A percentile compares a stretch with the other conserved stretches of the same genome.
These are phyloP conservation scores for Drosophila repleta DNA, from an alignment of 1,140 invertebrate species.

Conservation along the genomic window DNA sequence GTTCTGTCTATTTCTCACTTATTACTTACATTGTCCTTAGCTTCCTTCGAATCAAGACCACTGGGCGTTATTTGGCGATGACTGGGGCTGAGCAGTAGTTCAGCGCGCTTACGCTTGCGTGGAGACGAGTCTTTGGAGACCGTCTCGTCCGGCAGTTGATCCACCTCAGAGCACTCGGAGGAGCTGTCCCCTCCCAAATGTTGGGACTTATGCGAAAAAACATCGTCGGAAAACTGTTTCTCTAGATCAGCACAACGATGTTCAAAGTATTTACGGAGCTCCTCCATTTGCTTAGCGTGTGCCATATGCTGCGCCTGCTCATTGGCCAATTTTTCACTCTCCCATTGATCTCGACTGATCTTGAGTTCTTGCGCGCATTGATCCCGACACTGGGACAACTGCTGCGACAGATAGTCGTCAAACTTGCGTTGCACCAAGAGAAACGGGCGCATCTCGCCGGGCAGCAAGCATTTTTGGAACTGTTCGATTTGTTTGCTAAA, in stretches of 20 bases:
- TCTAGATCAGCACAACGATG: slow-evolving; percentile 90
- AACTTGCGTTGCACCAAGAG: slow-evolving; percentile 84
- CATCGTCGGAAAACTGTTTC: slow-evolving; percentile 89
- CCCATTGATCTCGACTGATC: slow-evolving; percentile 82
- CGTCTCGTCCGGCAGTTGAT: slow-evolving; percentile 66
- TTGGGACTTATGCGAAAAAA: slow-evolving; percentile 88
- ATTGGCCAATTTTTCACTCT: slow-evolving; percentile 58
- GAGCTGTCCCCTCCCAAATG: slow-evolving; percentile 65
- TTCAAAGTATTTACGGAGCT: slow-evolving; percentile 90
- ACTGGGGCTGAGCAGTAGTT: slow-evolving; percentile 73
- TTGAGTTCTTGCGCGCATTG: slow-evolving; percentile 84
- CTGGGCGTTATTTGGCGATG: slow-evolving; percentile 79
- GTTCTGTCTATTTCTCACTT: too few relatives aligned
- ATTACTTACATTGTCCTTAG: slow-evolving; percentile 35
- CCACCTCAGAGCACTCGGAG: slow-evolving; percentile 73
- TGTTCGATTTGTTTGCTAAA: slow-evolving; percentile 83
- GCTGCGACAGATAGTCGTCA: slow-evolving; percentile 84
- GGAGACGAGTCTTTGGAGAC: slow-evolving; percentile 67
- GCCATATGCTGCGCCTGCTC: slow-evolving; percentile 86
- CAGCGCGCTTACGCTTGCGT: slow-evolving; percentile 69
- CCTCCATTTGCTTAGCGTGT: slow-evolving; percentile 90
- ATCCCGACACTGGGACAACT: slow-evolving; percentile 84
- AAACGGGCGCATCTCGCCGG: slow-evolving; percentile 84
- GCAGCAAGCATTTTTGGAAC: slow-evolving; percentile 81
- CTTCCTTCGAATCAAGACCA: slow-evolving; percentile 34